Conservation (phyloP, 2,113 vertebrate genomes). For the Triplophysa siluroides region DNA sequence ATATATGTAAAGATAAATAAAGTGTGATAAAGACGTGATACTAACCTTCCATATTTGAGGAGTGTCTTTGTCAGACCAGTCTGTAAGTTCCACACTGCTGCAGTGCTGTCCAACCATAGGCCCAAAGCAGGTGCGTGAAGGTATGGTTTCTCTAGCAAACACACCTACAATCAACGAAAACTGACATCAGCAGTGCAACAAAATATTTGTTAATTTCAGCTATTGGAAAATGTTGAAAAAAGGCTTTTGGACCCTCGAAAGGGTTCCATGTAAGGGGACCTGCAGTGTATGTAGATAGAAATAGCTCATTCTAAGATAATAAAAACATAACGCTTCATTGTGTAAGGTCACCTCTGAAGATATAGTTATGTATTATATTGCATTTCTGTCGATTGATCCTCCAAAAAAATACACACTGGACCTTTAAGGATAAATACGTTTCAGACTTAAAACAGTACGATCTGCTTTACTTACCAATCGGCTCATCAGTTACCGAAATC, state of each 20-base stretch:
- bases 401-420: no score
- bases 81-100: slow-evolving; percentile 88
- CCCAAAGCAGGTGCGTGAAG: slow-evolving; percentile 93
- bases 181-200: neutral
- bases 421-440: no score
- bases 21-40: neutral
- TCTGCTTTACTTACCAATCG: slow-evolving; percentile 78
- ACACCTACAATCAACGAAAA: slow-evolving; percentile 82
- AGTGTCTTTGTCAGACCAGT: slow-evolving; percentile 91
- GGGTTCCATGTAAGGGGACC: no score
- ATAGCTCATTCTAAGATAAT: no score
- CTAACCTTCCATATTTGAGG: slow-evolving; percentile 92
- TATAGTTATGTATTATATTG: no score
- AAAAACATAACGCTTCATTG: no score
- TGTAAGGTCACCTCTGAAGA: no score
- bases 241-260: no score
- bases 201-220: neutral
- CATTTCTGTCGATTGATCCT: no score
- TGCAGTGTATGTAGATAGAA: no score
- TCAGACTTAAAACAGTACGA: neutral
- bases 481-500: slow-evolving; percentile 86
- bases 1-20: neutral
- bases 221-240: no score
- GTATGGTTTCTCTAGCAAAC: slow-evolving; percentile 87
- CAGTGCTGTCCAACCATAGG: slow-evolving; percentile 95